Evolutionary conservation across 2,797 vertebrate genomes (phyloP).

Genomic region (Spea hammondii): DNA sequence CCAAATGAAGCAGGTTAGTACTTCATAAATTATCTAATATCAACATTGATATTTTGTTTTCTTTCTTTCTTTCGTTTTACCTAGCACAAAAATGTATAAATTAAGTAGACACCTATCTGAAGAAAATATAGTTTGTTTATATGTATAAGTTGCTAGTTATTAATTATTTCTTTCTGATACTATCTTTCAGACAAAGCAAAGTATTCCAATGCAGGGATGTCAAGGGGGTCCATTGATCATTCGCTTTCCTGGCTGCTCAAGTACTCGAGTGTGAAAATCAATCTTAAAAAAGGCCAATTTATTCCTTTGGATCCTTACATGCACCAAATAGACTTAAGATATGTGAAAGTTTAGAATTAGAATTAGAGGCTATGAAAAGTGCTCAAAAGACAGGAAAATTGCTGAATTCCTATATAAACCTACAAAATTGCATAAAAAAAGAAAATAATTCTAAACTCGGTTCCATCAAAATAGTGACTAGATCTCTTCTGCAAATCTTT

Average conservation of each 20-base stretch:
- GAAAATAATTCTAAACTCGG: slow-evolving; percentile 28
- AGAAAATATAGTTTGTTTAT: no score
- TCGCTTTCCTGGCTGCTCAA: slow-evolving; percentile 15
- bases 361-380: slow-evolving; percentile 15
- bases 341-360: slow-evolving; percentile 35
- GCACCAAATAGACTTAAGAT: slow-evolving; percentile 20
- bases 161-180: no score
- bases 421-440: not conserved
- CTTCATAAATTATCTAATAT: no score
- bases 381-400: not conserved
- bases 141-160: no score
- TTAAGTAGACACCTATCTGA: no score
- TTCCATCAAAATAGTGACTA: slow-evolving; percentile 5
- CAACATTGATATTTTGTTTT: no score
- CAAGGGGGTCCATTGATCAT: slow-evolving; percentile 30
- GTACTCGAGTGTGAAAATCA: slow-evolving; percentile 36
- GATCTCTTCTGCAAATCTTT: slow-evolving; percentile 26
- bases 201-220: not conserved
- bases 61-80: no score
- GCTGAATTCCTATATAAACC: not conserved
- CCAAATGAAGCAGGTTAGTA: no score
- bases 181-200: no score
- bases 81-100: no score
- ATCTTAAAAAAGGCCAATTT: slow-evolving; percentile 32
- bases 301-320: slow-evolving; percentile 31